A percentile compares a stretch with the other conserved stretches of the same genome.
These are phyloP conservation scores for Druceiella hillmani DNA, from an alignment of 2,888 invertebrate species.

Conservation along the genomic window DNA sequence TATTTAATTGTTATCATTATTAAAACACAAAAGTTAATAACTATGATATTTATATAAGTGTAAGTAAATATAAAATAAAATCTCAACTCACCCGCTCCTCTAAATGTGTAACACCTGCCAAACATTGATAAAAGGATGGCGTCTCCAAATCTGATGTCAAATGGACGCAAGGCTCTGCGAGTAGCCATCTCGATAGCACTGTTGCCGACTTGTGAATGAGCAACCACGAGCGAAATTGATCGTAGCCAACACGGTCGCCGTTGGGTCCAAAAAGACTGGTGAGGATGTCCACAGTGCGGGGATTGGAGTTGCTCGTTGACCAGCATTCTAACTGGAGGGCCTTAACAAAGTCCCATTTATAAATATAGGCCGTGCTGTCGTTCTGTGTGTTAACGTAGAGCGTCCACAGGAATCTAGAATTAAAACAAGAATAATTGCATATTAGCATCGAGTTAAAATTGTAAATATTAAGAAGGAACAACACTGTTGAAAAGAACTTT, in stretches of 20 bases:
- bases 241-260: constrained; percentile 55
- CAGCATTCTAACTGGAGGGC: constrained; percentile 55
- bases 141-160: constrained; percentile 79
- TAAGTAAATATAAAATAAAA: constrained; percentile 10
- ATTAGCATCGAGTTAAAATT: too few relatives aligned
- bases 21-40: constrained; percentile 6
- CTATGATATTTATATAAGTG: neutral
- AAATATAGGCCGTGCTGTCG: constrained; percentile 57
- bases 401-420: constrained; percentile 72
- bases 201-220: constrained; percentile 70
- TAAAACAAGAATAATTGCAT: constrained; percentile 9
- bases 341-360: constrained; percentile 67
- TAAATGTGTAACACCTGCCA: constrained; percentile 89
- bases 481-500: too few relatives aligned
- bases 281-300: constrained; percentile 36
- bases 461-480: too few relatives aligned
- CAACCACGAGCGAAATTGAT: constrained; percentile 78
- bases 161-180: constrained; percentile 66
- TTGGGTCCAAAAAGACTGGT: constrained; percentile 37
- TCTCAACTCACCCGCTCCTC: constrained; percentile 62
- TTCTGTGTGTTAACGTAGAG: constrained; percentile 79
- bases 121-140: constrained; percentile 87
- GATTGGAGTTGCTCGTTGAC: constrained; percentile 32
- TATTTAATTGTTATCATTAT: neutral
- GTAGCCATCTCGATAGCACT: constrained; percentile 74